Conservation (phyloP, 2,888 invertebrate species). For the Agriopis marginaria region DNA sequence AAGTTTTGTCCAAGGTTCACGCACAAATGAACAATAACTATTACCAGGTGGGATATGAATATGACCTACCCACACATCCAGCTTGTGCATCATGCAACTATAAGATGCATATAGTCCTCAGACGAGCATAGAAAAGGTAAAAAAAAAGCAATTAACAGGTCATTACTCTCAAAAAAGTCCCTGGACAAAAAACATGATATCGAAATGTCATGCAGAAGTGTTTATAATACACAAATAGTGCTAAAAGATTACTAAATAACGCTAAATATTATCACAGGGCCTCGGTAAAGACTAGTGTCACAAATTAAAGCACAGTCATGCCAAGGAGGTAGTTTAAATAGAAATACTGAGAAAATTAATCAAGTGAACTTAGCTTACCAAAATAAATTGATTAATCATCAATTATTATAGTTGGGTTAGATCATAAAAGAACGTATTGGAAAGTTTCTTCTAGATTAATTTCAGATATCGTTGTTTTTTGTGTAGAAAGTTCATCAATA, state of each 20-base stretch:
- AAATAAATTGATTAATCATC: slow-evolving; percentile 34
- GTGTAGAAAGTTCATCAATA: background rate
- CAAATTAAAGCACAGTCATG: slow-evolving; percentile 21
- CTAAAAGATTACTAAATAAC: background rate
- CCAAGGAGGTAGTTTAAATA: slow-evolving; percentile 16
- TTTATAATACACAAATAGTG: background rate
- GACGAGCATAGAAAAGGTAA: background rate
- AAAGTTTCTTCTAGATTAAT: slow-evolving; percentile 14
- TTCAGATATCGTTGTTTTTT: background rate
- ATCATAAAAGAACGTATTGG: slow-evolving; percentile 1
- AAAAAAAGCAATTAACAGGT: background rate
- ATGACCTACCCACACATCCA: no score
- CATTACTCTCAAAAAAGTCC: background rate
- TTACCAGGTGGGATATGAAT: no score
- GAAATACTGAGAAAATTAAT: slow-evolving; percentile 26
- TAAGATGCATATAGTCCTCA: background rate
- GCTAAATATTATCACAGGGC: background rate
- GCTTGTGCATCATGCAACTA: no score
- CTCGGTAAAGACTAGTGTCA: background rate
- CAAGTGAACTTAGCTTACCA: slow-evolving; percentile 14
- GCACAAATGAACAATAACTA: no score
- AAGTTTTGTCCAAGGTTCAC: no score
- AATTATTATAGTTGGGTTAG: slow-evolving; percentile 24
- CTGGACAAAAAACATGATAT: background rate
- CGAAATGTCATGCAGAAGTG: slow-evolving; percentile 1